Evolutionary conservation across 1,140 invertebrate species (phyloP).

Genomic region (Drepana arcuata): DNA sequence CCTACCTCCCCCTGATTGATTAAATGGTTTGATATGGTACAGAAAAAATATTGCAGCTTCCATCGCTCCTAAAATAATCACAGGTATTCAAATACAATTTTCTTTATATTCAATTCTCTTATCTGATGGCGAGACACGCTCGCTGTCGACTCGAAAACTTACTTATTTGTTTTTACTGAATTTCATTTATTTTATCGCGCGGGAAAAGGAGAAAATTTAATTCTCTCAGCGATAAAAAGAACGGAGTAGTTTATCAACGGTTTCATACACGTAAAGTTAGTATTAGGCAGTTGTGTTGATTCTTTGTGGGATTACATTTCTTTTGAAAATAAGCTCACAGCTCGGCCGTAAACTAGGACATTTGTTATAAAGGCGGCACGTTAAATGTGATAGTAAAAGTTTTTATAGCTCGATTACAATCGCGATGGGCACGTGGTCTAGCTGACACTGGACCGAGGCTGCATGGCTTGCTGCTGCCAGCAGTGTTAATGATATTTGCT

Average conservation of each 20-base stretch:
- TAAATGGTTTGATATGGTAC: no score
- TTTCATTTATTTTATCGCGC: constrained; percentile 9
- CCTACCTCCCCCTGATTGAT: no score
- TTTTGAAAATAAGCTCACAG: constrained; percentile 27
- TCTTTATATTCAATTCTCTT: no score
- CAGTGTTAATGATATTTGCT: no score
- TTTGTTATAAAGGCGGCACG: constrained; percentile 40
- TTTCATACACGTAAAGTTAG: constrained; percentile 5
- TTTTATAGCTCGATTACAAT: constrained; percentile 40
- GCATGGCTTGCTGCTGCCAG: no score
- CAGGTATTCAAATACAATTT: no score
- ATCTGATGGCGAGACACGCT: constrained; percentile 14
- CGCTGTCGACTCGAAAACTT: constrained; percentile 16
- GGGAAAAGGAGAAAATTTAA: constrained; percentile 14
- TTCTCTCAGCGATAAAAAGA: constrained; percentile 13
- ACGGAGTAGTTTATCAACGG: constrained; percentile 4
- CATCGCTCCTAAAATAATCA: no score
- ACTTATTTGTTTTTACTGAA: constrained; percentile 11
- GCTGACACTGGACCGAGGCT: not conserved
- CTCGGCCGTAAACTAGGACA: constrained; percentile 28
- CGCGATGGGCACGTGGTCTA: constrained; percentile 17
- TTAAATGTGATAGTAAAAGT: constrained; percentile 52
- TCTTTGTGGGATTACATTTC: constrained; percentile 22
- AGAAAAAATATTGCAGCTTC: no score
- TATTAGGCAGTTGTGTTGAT: constrained; percentile 8